phyloP scores from a whole-genome alignment of 2,888 invertebrate species.

The Deilephila porcellus region DNA sequence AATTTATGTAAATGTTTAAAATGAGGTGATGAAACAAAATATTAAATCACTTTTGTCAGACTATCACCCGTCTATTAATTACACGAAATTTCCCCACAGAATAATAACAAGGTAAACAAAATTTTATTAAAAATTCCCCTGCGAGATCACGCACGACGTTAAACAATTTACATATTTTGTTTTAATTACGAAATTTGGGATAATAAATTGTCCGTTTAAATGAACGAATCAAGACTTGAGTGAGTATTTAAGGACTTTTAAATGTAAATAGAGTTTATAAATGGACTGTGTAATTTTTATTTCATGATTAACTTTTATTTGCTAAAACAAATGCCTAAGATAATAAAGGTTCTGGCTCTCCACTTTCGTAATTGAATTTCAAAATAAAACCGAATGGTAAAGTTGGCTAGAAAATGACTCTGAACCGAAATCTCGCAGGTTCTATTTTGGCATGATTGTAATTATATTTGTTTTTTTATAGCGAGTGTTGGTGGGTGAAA shows the following conservation, averaged over 20 bases:
- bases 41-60: constrained; percentile 2
- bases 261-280: neutral
- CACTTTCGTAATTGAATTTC: too few species aligned
- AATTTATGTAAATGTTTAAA: neutral
- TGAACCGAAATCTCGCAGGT: too few species aligned
- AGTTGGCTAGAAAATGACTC: too few species aligned
- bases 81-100: neutral
- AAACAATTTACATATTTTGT: constrained; percentile 16
- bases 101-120: neutral
- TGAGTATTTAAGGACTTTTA: neutral
- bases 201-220: neutral
- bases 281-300: neutral
- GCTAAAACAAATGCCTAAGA: too few species aligned
- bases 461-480: too few species aligned
- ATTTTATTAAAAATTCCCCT: constrained; percentile 11
- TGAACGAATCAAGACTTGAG: neutral
- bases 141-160: neutral
- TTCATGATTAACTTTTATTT: neutral
- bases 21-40: neutral
- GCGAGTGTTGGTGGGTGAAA: too few species aligned
- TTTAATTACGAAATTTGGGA: neutral
- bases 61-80: neutral
- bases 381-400: too few species aligned
- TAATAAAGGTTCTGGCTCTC: too few species aligned
- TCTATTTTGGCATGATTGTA: too few species aligned